These are phyloP conservation scores for Hanleya hanleyi DNA, from an alignment of 2,888 invertebrate genomes.

Conservation along the genomic window DNA sequence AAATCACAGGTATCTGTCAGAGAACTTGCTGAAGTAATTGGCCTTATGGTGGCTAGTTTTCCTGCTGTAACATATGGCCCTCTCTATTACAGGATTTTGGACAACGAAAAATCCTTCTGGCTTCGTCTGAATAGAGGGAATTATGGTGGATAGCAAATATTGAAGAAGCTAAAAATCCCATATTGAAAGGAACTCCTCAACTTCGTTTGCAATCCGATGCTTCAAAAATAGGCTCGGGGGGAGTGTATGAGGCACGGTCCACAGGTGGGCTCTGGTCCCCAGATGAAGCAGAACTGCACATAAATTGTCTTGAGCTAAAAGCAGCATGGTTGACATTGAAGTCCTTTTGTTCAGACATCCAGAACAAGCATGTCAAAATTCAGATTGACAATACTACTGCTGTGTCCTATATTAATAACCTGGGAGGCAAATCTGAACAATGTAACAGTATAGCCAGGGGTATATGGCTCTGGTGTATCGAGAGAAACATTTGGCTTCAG, in stretches of 20 bases:
- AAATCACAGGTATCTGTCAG: background rate
- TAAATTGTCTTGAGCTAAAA: background rate
- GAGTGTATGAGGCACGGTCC: background rate
- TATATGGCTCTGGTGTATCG: background rate
- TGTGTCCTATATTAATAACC: background rate
- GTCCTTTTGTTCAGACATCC: background rate
- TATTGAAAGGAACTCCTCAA: background rate
- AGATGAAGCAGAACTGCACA: background rate
- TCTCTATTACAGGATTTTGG: constrained; percentile 1
- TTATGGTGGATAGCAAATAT: constrained; percentile 1
- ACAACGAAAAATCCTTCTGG: background rate
- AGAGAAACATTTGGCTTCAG: background rate
- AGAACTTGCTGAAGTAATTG: background rate
- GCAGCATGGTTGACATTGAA: background rate
- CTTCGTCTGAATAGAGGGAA: background rate
- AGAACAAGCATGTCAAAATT: background rate
- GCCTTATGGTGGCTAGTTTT: background rate
- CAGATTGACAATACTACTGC: constrained; percentile 2
- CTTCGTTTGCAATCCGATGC: background rate
- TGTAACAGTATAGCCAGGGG: background rate
- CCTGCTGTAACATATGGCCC: background rate
- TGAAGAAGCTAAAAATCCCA: background rate
- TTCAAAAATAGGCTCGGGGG: background rate
- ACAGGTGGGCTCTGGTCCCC: background rate
- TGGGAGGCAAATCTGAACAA: background rate